Percentiles rank a stretch among this genome's conserved stretches.
Evolutionary conservation across 2,113 vertebrate species (phyloP).

Genomic region (Eptesicus fuscus): DNA sequence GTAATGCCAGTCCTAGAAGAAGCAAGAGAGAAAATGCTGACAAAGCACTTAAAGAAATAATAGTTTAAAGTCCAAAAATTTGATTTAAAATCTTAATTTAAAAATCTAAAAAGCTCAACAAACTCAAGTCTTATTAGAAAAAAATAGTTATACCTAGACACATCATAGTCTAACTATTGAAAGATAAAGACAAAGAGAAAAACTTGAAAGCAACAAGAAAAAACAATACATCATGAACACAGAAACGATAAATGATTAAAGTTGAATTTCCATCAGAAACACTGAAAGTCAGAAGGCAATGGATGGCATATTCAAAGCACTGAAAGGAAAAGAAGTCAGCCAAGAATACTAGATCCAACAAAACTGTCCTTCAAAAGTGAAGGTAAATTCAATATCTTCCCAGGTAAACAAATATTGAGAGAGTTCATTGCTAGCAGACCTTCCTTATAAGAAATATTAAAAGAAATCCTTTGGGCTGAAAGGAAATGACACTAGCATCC

Average conservation of each 20-base stretch:
- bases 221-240: background rate
- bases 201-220: background rate
- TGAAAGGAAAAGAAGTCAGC: background rate
- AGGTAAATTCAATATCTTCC: background rate
- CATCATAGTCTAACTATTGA: background rate
- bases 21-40: background rate
- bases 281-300: background rate
- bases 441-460: background rate
- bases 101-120: background rate
- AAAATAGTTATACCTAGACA: background rate
- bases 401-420: background rate
- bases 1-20: background rate
- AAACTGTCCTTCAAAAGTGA: background rate
- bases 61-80: background rate
- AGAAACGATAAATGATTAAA: background rate
- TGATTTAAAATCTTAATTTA: background rate
- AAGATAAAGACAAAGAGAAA: background rate
- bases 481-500: background rate
- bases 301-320: background rate
- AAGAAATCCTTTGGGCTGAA: background rate
- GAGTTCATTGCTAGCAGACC: background rate
- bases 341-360: background rate
- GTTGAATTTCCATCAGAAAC: background rate
- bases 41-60: background rate
- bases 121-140: background rate